Conservation (phyloP, 2,113 vertebrate species). For the Ammodytes dubius region DNA sequence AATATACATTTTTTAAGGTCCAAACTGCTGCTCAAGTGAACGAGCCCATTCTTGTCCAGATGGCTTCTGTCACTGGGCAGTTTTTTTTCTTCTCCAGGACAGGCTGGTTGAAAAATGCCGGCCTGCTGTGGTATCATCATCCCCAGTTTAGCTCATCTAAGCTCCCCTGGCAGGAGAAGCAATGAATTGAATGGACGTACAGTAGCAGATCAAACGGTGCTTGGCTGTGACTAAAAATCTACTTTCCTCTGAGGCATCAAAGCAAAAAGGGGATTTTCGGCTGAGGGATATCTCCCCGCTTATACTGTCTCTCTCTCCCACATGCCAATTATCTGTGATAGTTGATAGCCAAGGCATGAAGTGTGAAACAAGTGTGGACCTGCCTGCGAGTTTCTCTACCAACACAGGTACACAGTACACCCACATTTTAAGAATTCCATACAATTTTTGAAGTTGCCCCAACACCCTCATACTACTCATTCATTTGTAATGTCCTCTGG, state of each 20-base stretch:
- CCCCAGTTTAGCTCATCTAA: conserved; percentile 65
- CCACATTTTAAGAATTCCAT: not conserved
- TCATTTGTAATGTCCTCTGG: conserved; percentile 26
- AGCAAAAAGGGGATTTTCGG: conserved; percentile 72
- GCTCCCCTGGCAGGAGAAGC: conserved; percentile 53
- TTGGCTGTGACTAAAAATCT: conserved; percentile 74
- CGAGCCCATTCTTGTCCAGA: conserved; percentile 41
- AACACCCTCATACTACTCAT: not conserved
- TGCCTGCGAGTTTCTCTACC: conserved; percentile 10
- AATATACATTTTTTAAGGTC: conserved; percentile 37
- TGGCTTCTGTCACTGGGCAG: conserved; percentile 30
- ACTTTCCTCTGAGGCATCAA: conserved; percentile 72
- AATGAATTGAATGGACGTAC: conserved; percentile 66
- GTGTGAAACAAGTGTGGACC: conserved; percentile 40
- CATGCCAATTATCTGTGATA: conserved; percentile 55
- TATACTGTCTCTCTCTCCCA: conserved; percentile 15
- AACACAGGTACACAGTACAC: not conserved
- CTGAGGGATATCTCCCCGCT: conserved; percentile 45
- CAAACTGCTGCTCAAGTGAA: conserved; percentile 29
- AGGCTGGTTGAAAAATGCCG: conserved; percentile 39
- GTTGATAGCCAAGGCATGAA: conserved; percentile 41
- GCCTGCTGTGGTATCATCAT: conserved; percentile 53
- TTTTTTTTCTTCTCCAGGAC: conserved; percentile 28
- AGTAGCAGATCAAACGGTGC: conserved; percentile 73
- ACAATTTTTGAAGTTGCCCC: not conserved